A percentile compares a stretch with the other conserved stretches of the same genome.
These are phyloP conservation scores for Hiodon alosoides DNA, from an alignment of 2,113 vertebrate species.

Conservation along the genomic window DNA sequence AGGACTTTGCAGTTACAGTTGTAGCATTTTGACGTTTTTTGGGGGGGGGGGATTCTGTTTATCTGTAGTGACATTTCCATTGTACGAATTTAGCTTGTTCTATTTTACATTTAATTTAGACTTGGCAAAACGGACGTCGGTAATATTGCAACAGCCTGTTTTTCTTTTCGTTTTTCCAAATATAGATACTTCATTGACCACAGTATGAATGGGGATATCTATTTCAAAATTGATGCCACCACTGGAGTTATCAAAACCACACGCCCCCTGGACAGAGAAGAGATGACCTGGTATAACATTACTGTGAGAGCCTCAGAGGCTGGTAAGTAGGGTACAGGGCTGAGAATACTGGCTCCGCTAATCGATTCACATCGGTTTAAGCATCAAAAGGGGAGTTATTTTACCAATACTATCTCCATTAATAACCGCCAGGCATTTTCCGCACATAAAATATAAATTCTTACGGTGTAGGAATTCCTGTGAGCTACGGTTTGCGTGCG, in stretches of 20 bases:
- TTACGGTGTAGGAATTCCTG: neutral
- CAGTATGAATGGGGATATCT: constrained; percentile 62
- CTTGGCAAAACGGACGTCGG: neutral
- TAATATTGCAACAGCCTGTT: neutral
- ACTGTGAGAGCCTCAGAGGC: constrained; percentile 86
- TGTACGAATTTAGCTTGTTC: neutral
- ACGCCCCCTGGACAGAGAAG: constrained; percentile 83
- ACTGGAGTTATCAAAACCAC: constrained; percentile 81
- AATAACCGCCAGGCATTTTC: neutral
- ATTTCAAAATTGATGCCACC: constrained; percentile 79
- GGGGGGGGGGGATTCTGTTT: too few species aligned
- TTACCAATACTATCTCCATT: neutral
- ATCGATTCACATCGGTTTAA: neutral
- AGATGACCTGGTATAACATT: constrained; percentile 86
- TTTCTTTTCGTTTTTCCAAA: constrained; percentile 1
- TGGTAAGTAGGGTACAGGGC: constrained; percentile 65
- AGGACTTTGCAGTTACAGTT: too few species aligned
- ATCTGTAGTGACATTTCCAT: too few species aligned
- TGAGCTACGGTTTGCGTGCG: neutral
- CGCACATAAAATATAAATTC: neutral
- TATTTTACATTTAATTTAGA: neutral
- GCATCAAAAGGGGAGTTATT: too few species aligned
- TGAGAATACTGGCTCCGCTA: neutral
- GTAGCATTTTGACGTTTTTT: too few species aligned
- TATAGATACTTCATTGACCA: constrained; percentile 81